These are phyloP conservation scores for Notolabrus celidotus DNA, from an alignment of 2,797 vertebrate species.

Conservation along the genomic window DNA sequence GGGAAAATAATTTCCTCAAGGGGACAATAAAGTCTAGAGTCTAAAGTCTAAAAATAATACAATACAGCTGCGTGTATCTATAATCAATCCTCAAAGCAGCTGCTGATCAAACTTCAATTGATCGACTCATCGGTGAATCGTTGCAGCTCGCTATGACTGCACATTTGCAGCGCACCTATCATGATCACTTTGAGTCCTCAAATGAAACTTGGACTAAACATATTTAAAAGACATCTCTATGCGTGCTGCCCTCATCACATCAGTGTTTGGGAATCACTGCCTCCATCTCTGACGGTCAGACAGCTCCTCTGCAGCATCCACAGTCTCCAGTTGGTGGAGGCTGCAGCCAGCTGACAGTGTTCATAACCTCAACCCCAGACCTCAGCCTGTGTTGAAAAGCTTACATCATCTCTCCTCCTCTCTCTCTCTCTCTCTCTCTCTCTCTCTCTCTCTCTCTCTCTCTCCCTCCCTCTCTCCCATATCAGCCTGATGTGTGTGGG, in stretches of 20 bases:
- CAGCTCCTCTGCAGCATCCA: slow-evolving; percentile 50
- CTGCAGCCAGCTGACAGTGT: slow-evolving; percentile 68
- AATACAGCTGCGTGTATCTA: background rate
- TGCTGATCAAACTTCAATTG: background rate
- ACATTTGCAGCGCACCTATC: background rate
- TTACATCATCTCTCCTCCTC: slow-evolving; percentile 69
- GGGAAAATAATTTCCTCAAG: too few relatives aligned
- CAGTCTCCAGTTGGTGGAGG: slow-evolving; percentile 70
- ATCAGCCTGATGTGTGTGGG: slow-evolving; percentile 30
- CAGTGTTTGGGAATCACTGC: slow-evolving; percentile 29
- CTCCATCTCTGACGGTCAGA: slow-evolving; percentile 20
- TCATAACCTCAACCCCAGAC: slow-evolving; percentile 72
- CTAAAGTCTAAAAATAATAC: too few relatives aligned
- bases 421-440: background rate
- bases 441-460: background rate
- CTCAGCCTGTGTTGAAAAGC: slow-evolving; percentile 73
- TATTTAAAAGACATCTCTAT: background rate
- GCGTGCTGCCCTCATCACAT: slow-evolving; percentile 1
- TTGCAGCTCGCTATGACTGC: background rate
- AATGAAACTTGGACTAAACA: background rate
- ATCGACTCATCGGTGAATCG: background rate
- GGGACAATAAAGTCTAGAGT: too few relatives aligned
- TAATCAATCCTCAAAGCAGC: background rate
- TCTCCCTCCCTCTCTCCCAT: slow-evolving; percentile 3
- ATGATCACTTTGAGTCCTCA: background rate